A percentile compares a stretch with the other conserved stretches of the same genome.
Evolutionary conservation across 2,888 invertebrate genomes (phyloP).

Genomic region (Entomobrya multifasciata): DNA sequence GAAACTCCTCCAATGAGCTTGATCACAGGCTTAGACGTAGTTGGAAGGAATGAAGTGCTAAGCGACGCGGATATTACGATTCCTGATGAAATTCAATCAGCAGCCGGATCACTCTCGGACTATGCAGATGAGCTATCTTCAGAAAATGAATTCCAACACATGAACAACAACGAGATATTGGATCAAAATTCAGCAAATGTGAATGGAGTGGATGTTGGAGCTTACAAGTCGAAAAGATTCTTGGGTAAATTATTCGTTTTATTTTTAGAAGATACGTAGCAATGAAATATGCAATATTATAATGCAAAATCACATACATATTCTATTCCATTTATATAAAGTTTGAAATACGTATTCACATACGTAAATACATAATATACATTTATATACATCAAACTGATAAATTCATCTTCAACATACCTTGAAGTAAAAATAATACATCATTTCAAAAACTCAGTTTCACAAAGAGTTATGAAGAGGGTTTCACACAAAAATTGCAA

Average conservation of each 20-base stretch:
- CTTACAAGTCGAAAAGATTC: constrained; percentile 69
- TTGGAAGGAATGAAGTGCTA: neutral
- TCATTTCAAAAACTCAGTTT: too few relatives aligned
- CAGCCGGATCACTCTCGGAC: constrained; percentile 24
- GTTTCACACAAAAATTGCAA: too few relatives aligned
- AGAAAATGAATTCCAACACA: constrained; percentile 41
- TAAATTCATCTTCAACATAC: too few relatives aligned
- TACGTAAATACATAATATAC: too few relatives aligned
- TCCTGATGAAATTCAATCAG: constrained; percentile 53
- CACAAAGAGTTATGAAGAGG: too few relatives aligned
- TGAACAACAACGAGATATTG: constrained; percentile 44
- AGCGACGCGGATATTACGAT: constrained; percentile 35
- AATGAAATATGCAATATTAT: too few relatives aligned
- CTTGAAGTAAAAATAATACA: too few relatives aligned
- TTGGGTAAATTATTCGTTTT: constrained; percentile 71
- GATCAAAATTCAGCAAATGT: constrained; percentile 31
- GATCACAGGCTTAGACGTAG: neutral
- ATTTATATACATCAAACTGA: too few relatives aligned
- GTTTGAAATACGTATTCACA: too few relatives aligned
- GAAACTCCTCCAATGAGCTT: constrained; percentile 54
- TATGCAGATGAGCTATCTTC: constrained; percentile 45
- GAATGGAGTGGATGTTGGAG: constrained; percentile 25
- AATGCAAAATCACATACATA: too few relatives aligned
- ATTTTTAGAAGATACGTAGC: neutral
- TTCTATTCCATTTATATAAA: too few relatives aligned